Evolutionary conservation across 1,140 invertebrate species (phyloP).

Genomic region (Ptiloglossa arizonensis): DNA sequence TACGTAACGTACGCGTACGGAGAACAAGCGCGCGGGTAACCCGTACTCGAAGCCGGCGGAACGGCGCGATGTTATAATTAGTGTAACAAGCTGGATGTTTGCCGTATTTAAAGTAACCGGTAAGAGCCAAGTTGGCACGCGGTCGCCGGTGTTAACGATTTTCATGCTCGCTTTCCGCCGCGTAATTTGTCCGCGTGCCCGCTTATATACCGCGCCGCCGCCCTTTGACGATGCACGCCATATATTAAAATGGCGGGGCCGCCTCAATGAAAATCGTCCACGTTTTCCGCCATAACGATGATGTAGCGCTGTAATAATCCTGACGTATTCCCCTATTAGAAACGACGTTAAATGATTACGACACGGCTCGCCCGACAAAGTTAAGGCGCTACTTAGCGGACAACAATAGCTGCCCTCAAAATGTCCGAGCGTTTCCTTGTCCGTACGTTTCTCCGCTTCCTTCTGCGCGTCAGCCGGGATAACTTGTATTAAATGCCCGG

Average conservation of each 20-base stretch:
- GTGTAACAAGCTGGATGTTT: conserved; percentile 28
- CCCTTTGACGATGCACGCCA: conserved; percentile 7
- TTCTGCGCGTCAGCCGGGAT: background rate
- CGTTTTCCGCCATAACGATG: background rate
- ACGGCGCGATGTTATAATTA: conserved; percentile 46
- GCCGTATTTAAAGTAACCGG: conserved; percentile 24
- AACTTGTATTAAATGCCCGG: too few species aligned
- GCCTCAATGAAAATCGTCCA: background rate
- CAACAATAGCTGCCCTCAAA: too few species aligned
- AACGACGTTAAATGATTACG: conserved; percentile 3
- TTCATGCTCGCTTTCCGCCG: conserved; percentile 10
- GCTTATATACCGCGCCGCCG: background rate
- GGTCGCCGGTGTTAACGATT: conserved; percentile 1
- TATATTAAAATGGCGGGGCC: background rate
- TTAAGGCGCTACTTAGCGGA: background rate
- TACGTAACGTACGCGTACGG: too few species aligned
- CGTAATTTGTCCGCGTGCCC: background rate
- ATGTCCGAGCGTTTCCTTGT: too few species aligned
- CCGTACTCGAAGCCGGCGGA: conserved; percentile 9
- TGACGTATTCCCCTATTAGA: conserved; percentile 3
- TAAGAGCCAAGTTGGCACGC: conserved; percentile 31
- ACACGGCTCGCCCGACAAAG: background rate
- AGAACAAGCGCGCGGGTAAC: background rate
- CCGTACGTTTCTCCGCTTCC: too few species aligned
- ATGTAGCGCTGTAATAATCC: conserved; percentile 8